Evolutionary conservation across 2,888 invertebrate genomes (phyloP), one percentile per base, ranked within the genome.

Genomic region (Macropis europaea): DNA sequence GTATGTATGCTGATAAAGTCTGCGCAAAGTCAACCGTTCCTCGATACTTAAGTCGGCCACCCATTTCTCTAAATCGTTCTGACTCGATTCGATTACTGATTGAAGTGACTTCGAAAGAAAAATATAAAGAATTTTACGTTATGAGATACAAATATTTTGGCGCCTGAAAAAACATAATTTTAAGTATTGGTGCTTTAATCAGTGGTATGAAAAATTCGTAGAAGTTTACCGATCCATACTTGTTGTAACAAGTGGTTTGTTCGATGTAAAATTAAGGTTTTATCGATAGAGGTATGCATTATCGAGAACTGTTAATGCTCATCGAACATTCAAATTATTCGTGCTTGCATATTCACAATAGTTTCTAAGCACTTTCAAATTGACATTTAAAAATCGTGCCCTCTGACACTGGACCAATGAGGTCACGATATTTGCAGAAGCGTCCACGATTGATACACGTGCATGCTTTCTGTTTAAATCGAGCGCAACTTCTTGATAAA

Each of bases 401-500:
- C 7, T n/a, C 40, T 9, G 0, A 47, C 24, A 13, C 2, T 13
- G n/a, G 15, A 32, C 56, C 47, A 68, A 68, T 66, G 13, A 45
- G 38, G 5, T 17, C 34, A n/a, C 2, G 2, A 26, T 32, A 38
- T 38, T 17, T 15, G 1, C 13, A 1, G 3, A 9, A 24, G 11
- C 13, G 7, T 52, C 7, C 17, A 7, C 38, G 32, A 24, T 17
- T 9, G 9, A 15, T 15, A 4, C 11, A 15, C 3, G 52, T 53
- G 11, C 15, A 26, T 53, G 42, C 7, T 45, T 30, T 11, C 11
- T 32, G 28, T 57, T 42, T 19, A 26, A 3, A 30, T 47, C 2
- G 13, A 30, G 48, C 15, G 7, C 9, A 13, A 0, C 3, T 24
- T 22, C 11, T 3, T 28, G 26, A 0, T 11, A 4, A 6, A 13